phyloP scores from a whole-genome alignment of 2,113 vertebrate genomes.

The Albula glossodonta region DNA sequence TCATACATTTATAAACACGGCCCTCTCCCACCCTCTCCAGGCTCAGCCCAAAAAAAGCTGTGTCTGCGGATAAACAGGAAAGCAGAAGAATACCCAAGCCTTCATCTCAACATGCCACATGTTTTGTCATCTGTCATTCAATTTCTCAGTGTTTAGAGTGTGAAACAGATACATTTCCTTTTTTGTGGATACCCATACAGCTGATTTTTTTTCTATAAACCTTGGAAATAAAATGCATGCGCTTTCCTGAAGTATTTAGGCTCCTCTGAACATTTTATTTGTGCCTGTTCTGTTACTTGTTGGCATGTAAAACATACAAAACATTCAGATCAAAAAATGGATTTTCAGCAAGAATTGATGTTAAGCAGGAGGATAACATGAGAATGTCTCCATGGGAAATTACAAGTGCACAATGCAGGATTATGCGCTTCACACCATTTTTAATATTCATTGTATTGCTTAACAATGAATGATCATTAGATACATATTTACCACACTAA shows the following conservation, averaged over 20 bases:
- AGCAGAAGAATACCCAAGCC: constrained; percentile 47
- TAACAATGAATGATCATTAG: background rate
- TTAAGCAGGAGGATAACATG: background rate
- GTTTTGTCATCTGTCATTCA: constrained; percentile 53
- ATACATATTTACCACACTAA: background rate
- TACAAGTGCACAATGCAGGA: background rate
- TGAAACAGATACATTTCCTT: constrained; percentile 18
- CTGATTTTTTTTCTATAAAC: constrained; percentile 45
- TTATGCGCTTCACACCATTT: no score
- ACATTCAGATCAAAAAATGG: background rate
- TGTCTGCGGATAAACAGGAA: constrained; percentile 62
- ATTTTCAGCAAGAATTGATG: background rate
- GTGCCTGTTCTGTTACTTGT: background rate
- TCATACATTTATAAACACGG: constrained; percentile 55
- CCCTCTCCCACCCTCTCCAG: constrained; percentile 24
- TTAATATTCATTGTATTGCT: background rate
- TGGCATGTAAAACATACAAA: background rate
- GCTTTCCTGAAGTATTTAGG: background rate
- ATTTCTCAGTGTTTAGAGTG: constrained; percentile 30
- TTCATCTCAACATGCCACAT: constrained; percentile 44
- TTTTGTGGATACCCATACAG: constrained; percentile 1
- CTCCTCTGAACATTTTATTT: background rate
- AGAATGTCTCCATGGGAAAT: background rate
- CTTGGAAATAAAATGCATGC: background rate
- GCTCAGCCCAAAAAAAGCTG: constrained; percentile 47